These are phyloP conservation scores for Mantis religiosa DNA, from an alignment of 2,888 invertebrate genomes.

Conservation along the genomic window DNA sequence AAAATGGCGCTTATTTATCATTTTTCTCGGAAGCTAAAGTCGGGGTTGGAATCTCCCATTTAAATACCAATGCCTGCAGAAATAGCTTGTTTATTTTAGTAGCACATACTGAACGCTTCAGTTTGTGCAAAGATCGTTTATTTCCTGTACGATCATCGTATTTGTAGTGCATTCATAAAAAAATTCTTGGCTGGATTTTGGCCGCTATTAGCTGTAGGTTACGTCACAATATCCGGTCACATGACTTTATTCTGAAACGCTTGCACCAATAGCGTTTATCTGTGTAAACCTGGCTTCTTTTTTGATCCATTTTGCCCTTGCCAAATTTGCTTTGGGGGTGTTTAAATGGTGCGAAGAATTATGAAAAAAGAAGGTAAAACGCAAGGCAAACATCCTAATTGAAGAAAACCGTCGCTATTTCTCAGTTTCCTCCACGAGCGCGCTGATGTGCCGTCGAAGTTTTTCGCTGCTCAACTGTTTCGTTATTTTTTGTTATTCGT, in stretches of 20 bases:
- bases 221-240: slow-evolving; percentile 15
- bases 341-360: slow-evolving; percentile 21
- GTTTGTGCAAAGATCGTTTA: not conserved
- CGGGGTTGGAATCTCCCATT: not conserved
- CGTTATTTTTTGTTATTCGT: not conserved
- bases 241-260: not conserved
- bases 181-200: not conserved
- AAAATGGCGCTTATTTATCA: not conserved
- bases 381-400: not conserved
- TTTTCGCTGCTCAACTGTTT: slow-evolving; percentile 23
- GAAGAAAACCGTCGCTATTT: slow-evolving; percentile 4
- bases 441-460: slow-evolving; percentile 20
- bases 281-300: slow-evolving; percentile 6
- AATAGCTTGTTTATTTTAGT: not conserved
- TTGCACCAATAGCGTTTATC: slow-evolving; percentile 15
- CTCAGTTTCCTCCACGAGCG: slow-evolving; percentile 19
- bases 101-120: not conserved
- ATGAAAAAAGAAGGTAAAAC: slow-evolving; percentile 6
- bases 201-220: not conserved
- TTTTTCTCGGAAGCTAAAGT: not conserved
- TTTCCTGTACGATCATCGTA: not conserved
- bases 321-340: slow-evolving; percentile 24
- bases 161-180: not conserved
- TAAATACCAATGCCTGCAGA: not conserved
- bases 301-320: slow-evolving; percentile 17